A percentile compares a stretch with the other conserved stretches of the same genome.
Conservation (phyloP, 2,888 invertebrate species). For the Drosophila bunnanda region DNA sequence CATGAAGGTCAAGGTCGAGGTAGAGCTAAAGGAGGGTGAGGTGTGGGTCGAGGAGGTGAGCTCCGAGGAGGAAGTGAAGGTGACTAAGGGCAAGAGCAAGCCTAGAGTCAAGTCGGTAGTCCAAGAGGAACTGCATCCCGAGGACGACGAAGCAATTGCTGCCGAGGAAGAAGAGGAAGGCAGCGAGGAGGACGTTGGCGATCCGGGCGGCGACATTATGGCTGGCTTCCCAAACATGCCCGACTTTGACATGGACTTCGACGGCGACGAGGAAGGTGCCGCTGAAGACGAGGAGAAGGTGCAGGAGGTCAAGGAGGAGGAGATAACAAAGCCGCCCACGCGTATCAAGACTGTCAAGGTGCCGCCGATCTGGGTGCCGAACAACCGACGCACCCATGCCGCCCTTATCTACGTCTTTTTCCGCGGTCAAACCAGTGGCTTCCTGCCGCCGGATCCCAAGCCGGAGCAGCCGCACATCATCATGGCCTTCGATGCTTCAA, state of each 20-base stretch:
- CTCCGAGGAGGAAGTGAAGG: constrained; percentile 50
- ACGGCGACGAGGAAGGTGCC: constrained; percentile 29
- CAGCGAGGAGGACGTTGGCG: constrained; percentile 60
- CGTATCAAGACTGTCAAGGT: constrained; percentile 80
- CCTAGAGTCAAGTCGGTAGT: constrained; percentile 41
- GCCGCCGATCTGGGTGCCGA: constrained; percentile 87
- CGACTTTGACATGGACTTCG: constrained; percentile 58
- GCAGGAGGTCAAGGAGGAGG: constrained; percentile 55
- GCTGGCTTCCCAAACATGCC: constrained; percentile 45
- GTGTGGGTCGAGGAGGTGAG: constrained; percentile 67
- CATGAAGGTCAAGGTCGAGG: constrained; percentile 73
- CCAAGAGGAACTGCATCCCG: constrained; percentile 35
- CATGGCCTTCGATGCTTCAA: constrained; percentile 89
- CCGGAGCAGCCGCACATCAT: constrained; percentile 88
- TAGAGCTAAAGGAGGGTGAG: constrained; percentile 71
- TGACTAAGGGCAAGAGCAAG: constrained; percentile 34
- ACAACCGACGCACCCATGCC: constrained; percentile 86
- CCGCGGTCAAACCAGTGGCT: constrained; percentile 83
- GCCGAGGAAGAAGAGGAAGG: constrained; percentile 64
- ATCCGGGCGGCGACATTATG: constrained; percentile 45
- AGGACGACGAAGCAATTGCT: constrained; percentile 30
- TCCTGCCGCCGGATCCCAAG: constrained; percentile 87
- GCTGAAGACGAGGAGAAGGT: constrained; percentile 50
- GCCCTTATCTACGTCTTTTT: constrained; percentile 86
- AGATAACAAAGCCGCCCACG: constrained; percentile 49